These are phyloP conservation scores for Albula glossodonta DNA, from an alignment of 2,113 vertebrate species.

Conservation along the genomic window DNA sequence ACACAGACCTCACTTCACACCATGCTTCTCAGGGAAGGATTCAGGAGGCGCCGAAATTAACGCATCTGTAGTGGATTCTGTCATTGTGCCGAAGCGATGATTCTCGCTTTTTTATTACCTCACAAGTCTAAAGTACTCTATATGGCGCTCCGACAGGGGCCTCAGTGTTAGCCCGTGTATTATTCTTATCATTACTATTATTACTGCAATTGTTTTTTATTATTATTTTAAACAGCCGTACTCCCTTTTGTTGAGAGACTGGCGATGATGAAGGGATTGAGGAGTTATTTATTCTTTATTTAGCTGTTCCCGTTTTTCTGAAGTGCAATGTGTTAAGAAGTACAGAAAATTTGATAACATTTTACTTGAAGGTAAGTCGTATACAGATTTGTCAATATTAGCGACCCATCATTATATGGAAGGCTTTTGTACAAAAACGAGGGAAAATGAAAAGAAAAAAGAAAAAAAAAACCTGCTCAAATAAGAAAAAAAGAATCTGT, in stretches of 20 bases:
- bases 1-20: conserved; percentile 98
- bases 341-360: conserved; percentile 75
- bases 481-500: conserved; percentile 29
- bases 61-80: conserved; percentile 89
- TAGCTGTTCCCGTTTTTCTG: conserved; percentile 73
- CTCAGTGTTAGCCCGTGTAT: conserved; percentile 80
- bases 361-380: conserved; percentile 96
- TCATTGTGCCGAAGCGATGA: conserved; percentile 68
- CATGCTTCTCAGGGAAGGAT: conserved; percentile 99
- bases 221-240: conserved; percentile 74
- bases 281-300: conserved; percentile 64
- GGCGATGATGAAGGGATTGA: conserved; percentile 55
- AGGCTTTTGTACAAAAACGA: conserved; percentile 67
- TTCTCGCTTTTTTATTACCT: conserved; percentile 92
- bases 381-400: conserved; percentile 75
- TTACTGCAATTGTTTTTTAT: conserved; percentile 76
- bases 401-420: conserved; percentile 77
- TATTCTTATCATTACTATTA: conserved; percentile 79
- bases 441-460: conserved; percentile 42
- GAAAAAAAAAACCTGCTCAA: conserved; percentile 4
- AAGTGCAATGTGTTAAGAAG: conserved; percentile 83
- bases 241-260: conserved; percentile 64
- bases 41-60: conserved; percentile 98
- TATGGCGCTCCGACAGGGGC: conserved; percentile 78
- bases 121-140: conserved; percentile 79